Evolutionary conservation across 1,140 invertebrate species (phyloP), one percentile per base, ranked within the genome.

Genomic region (Drosophila auraria): DNA sequence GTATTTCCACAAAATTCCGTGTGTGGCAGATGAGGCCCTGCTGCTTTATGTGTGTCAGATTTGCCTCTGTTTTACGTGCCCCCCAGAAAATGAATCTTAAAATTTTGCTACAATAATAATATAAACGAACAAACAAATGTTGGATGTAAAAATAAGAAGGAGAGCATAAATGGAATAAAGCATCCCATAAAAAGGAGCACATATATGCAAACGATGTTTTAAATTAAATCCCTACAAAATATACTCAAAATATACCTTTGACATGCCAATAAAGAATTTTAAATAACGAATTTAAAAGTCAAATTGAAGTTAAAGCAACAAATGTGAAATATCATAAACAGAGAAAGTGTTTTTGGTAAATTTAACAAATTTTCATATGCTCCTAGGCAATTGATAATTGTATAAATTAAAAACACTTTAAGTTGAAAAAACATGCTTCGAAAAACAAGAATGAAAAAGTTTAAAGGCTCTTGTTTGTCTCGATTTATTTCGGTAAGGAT

Each of bases 21-120:
- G 38, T 72, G 80, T 74, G 68, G 38, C 71, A 80, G 65, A 84
- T 81, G 77, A 84, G 77, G 77, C 79, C 68, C 65, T 45, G 33
- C 54, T 57, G 65, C 40, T 77, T 71, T 83, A 83, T 83, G 65
- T 51, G n/a, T 50, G 42, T 25, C 40, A 70, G 69, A 75, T 71
- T 69, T 84, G 38, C 61, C 50, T 83, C 36, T 77, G 81, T 74
- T 83, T 84, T 83, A 75, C 66, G 57, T 71, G 53, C 58, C 27
- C 30, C 14, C 45, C 11, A 15, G 38, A 25, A 38, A 30, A 60
- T 72, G 33, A 68, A 63, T 68, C 66, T 62, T 77, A 64, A 84
- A 83, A 71, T 80, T 54, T 66, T 66, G 12, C 57, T 62, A 62
- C 44, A 81, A 53, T 61, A 63, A 57, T 59, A 56, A 83, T 81